These are phyloP conservation scores for Lasiommata megera DNA, from an alignment of 2,888 invertebrate species.

Conservation along the genomic window DNA sequence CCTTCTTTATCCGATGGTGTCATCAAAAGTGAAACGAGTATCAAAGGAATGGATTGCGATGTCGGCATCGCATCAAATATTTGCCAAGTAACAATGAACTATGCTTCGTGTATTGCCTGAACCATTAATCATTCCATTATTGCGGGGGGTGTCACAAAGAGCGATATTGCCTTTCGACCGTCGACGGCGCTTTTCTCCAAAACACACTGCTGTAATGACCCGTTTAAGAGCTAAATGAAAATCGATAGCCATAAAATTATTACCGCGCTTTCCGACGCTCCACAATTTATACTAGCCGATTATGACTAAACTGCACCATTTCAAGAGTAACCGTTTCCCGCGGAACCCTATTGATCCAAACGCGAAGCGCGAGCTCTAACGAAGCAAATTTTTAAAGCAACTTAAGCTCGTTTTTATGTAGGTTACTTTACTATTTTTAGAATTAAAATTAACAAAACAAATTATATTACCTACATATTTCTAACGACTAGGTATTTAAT, in stretches of 20 bases:
- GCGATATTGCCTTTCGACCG: slow-evolving; percentile 70
- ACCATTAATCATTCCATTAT: slow-evolving; percentile 77
- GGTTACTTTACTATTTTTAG: too few species aligned
- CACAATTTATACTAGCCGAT: slow-evolving; percentile 27
- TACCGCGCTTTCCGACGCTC: slow-evolving; percentile 29
- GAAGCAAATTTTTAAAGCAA: neutral
- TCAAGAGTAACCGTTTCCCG: neutral
- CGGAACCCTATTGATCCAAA: neutral
- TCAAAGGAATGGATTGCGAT: slow-evolving; percentile 40
- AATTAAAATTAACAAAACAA: too few species aligned
- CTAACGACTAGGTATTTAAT: too few species aligned
- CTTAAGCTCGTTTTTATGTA: neutral
- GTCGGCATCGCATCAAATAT: slow-evolving; percentile 50
- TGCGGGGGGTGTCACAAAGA: slow-evolving; percentile 60
- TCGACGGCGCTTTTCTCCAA: slow-evolving; percentile 58
- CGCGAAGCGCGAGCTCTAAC: neutral
- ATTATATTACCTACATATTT: too few species aligned
- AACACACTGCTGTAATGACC: slow-evolving; percentile 72
- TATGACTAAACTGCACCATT: slow-evolving; percentile 16
- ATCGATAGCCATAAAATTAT: slow-evolving; percentile 56
- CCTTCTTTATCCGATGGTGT: slow-evolving; percentile 21
- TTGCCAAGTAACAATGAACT: slow-evolving; percentile 75
- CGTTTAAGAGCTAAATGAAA: slow-evolving; percentile 72
- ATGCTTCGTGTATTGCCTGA: slow-evolving; percentile 55
- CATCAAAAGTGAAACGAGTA: slow-evolving; percentile 36